phyloP scores from a whole-genome alignment of 2,113 vertebrate species.

The Tricholaema leucomelas region DNA sequence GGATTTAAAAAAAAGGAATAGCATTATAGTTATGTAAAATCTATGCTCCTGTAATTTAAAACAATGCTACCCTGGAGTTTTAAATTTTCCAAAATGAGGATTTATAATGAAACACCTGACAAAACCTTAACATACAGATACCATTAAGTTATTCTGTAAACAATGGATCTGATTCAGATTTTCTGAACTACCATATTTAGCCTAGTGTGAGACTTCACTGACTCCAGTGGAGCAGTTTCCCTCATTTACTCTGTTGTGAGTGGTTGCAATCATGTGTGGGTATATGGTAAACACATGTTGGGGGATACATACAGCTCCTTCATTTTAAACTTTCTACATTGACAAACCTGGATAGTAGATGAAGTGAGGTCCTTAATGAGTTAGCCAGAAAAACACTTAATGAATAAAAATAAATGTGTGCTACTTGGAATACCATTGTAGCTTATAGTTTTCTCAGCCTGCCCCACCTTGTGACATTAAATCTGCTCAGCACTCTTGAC shows the following conservation, averaged over 20 bases:
- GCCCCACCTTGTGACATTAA: not conserved
- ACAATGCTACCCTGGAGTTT: slow-evolving; percentile 59
- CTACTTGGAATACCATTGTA: not conserved
- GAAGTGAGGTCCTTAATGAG: slow-evolving; percentile 41
- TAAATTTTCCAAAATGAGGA: slow-evolving; percentile 46
- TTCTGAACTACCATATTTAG: slow-evolving; percentile 38
- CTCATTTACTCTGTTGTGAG: slow-evolving; percentile 25
- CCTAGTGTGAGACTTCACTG: not conserved
- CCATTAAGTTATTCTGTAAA: slow-evolving; percentile 62
- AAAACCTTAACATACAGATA: slow-evolving; percentile 50
- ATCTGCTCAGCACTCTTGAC: not conserved
- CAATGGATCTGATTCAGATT: slow-evolving; percentile 36
- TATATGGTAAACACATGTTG: slow-evolving; percentile 56
- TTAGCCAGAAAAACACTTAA: slow-evolving; percentile 36
- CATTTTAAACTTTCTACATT: not conserved
- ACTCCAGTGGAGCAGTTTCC: slow-evolving; percentile 12
- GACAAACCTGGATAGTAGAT: slow-evolving; percentile 45
- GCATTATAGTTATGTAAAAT: slow-evolving; percentile 44
- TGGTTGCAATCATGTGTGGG: not conserved
- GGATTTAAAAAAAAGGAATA: slow-evolving; percentile 31
- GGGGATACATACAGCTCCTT: not conserved
- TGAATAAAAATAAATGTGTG: slow-evolving; percentile 12
- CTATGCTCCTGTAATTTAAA: slow-evolving; percentile 58
- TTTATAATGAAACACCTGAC: slow-evolving; percentile 67
- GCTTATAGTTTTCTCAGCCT: not conserved